These are phyloP conservation scores for Lepisosteus oculatus DNA, from an alignment of 2,113 vertebrate species.

Conservation along the genomic window DNA sequence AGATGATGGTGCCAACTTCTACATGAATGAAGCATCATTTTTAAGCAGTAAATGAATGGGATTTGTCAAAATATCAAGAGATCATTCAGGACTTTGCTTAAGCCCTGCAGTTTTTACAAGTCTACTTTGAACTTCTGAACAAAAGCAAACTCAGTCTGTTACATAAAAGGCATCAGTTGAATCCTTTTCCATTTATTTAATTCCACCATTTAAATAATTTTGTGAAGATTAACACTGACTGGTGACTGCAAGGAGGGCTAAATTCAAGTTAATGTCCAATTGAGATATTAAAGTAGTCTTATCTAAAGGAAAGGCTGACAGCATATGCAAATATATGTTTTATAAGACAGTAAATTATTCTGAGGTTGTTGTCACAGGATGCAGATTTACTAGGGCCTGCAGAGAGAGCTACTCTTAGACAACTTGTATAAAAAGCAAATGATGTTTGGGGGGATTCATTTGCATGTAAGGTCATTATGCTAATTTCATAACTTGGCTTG, in stretches of 20 bases:
- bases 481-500: slow-evolving; percentile 31
- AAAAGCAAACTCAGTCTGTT: slow-evolving; percentile 18
- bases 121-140: slow-evolving; percentile 30
- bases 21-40: neutral
- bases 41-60: slow-evolving; percentile 13
- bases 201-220: slow-evolving; percentile 33
- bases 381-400: slow-evolving; percentile 21
- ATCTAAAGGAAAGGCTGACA: slow-evolving; percentile 31
- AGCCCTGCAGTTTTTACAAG: slow-evolving; percentile 21
- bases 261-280: slow-evolving; percentile 13
- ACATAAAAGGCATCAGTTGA: slow-evolving; percentile 28
- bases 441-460: slow-evolving; percentile 26
- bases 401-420: slow-evolving; percentile 15
- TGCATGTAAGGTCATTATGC: slow-evolving; percentile 26
- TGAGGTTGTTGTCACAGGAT: slow-evolving; percentile 22
- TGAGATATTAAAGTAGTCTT: slow-evolving; percentile 24
- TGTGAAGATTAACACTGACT: slow-evolving; percentile 32
- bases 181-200: slow-evolving; percentile 37
- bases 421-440: slow-evolving; percentile 10
- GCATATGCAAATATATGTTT: slow-evolving; percentile 38
- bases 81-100: slow-evolving; percentile 15
- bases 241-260: slow-evolving; percentile 25
- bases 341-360: slow-evolving; percentile 35
- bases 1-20: neutral
- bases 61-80: slow-evolving; percentile 7